phyloP scores from a whole-genome alignment of 2,113 vertebrate genomes.

The Hydrochoerus hydrochaeris region DNA sequence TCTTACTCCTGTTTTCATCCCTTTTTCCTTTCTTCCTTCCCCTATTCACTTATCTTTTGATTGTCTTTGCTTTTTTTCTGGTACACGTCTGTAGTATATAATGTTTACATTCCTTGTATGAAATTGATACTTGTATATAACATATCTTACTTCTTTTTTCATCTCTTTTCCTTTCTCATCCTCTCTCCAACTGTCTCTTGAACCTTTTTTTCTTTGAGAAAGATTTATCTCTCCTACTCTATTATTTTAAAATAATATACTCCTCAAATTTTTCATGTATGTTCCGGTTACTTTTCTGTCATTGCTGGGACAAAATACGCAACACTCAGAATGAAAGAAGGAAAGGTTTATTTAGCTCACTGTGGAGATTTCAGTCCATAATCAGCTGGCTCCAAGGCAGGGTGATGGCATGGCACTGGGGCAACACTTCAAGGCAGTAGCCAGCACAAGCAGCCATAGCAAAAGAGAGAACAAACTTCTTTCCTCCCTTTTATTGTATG shows the following conservation, averaged over 20 bases:
- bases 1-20: neutral
- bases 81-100: neutral
- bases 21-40: neutral
- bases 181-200: neutral
- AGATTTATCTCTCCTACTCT: neutral
- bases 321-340: no score
- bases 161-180: neutral
- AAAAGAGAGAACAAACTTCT: no score
- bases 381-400: no score
- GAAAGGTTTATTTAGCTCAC: no score
- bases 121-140: neutral
- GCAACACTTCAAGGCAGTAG: no score
- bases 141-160: neutral
- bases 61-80: neutral
- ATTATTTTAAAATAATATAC: neutral
- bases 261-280: neutral
- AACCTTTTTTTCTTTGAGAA: neutral
- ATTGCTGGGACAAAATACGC: no score
- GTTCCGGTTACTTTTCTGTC: no score
- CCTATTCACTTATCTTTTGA: neutral
- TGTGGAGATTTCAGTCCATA: no score
- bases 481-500: no score
- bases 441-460: no score
- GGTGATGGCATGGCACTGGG: no score
- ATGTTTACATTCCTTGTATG: neutral